phyloP scores from a whole-genome alignment of 2,888 invertebrate genomes.

The Dryobotodes eremita region DNA sequence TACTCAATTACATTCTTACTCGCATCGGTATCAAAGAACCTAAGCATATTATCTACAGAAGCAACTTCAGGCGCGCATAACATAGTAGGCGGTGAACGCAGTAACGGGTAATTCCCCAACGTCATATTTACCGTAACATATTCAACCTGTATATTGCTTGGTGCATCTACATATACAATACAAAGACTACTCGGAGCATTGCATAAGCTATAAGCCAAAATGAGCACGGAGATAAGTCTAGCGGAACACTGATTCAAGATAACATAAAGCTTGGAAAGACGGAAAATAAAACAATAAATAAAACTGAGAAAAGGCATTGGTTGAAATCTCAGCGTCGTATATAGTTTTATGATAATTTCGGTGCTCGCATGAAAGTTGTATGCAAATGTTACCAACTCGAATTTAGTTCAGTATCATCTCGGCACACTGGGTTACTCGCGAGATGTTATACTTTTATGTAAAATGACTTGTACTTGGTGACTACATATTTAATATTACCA shows the following conservation, averaged over 20 bases:
- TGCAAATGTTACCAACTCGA: slow-evolving; percentile 61
- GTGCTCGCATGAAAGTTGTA: slow-evolving; percentile 54
- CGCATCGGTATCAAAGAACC: not conserved
- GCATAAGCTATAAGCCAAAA: slow-evolving; percentile 60
- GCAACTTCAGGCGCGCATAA: not conserved
- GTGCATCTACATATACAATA: slow-evolving; percentile 43
- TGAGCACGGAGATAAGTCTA: slow-evolving; percentile 26
- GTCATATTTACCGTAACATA: slow-evolving; percentile 50
- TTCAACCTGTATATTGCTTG: slow-evolving; percentile 23
- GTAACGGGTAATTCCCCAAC: slow-evolving; percentile 45
- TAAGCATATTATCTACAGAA: not conserved
- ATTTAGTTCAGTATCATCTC: slow-evolving; percentile 47
- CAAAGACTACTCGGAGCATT: slow-evolving; percentile 46
- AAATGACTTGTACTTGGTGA: slow-evolving; percentile 12
- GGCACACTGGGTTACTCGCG: not conserved
- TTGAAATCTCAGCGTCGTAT: slow-evolving; percentile 39
- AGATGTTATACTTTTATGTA: slow-evolving; percentile 21
- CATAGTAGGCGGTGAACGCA: slow-evolving; percentile 4
- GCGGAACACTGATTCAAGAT: slow-evolving; percentile 38
- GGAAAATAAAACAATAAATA: slow-evolving; percentile 54
- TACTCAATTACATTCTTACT: not conserved
- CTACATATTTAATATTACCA: slow-evolving; percentile 2
- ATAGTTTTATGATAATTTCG: slow-evolving; percentile 50
- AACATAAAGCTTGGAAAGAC: slow-evolving; percentile 25
- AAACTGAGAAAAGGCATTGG: slow-evolving; percentile 25